These are phyloP conservation scores for Eupithecia subumbrata DNA, from an alignment of 2,888 invertebrate genomes.

Conservation along the genomic window DNA sequence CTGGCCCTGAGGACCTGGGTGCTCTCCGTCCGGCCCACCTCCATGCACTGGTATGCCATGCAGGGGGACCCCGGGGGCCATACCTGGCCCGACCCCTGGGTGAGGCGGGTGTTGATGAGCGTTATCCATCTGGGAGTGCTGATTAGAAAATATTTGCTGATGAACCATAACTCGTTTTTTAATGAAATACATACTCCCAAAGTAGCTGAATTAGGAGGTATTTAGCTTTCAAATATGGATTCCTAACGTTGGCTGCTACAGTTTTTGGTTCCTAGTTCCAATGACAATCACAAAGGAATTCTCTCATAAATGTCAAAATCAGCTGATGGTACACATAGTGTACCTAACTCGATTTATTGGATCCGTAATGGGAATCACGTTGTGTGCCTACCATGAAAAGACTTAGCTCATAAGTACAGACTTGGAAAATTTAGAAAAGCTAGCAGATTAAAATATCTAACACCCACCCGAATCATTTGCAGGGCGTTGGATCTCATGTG, in stretches of 20 bases:
- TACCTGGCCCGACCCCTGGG: conserved; percentile 62
- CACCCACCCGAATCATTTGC: conserved; percentile 40
- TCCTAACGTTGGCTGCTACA: background rate
- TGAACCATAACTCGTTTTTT: background rate
- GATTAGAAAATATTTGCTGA: background rate
- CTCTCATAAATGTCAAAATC: background rate
- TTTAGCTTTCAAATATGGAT: background rate
- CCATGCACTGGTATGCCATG: conserved; percentile 75
- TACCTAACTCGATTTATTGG: background rate
- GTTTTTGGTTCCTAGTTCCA: background rate
- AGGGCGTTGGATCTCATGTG: conserved; percentile 33
- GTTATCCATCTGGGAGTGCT: conserved; percentile 69
- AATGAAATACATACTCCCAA: background rate
- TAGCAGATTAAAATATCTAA: conserved; percentile 8
- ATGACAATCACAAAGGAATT: background rate
- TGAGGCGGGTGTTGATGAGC: conserved; percentile 65
- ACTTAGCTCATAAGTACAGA: background rate
- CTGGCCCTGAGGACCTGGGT: conserved; percentile 66
- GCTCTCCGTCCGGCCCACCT: conserved; percentile 75
- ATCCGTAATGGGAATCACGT: background rate
- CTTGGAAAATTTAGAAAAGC: background rate
- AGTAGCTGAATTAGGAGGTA: background rate
- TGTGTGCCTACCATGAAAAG: background rate
- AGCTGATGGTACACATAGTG: background rate
- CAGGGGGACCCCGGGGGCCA: conserved; percentile 49